Base-by-base conservation (phyloP, 1,140 invertebrate genomes). In the Proales similis region DNA sequence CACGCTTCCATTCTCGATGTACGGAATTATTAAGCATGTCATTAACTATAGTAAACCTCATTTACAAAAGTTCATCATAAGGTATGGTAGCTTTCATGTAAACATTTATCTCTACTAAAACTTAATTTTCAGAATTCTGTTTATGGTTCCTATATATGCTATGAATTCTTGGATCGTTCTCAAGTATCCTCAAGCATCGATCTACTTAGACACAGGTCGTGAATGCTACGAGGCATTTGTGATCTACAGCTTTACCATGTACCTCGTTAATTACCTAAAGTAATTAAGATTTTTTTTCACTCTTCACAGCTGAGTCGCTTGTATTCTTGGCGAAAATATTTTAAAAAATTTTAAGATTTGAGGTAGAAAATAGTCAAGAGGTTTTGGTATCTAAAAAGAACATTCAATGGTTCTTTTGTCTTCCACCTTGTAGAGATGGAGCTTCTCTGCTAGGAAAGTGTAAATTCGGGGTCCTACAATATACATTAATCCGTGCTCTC, bases 141-240 rank as follows among this genome's bases (percentile, higher is more conserved):
- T 90, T 90, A 95, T 95, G 90, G 90, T 95, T 47, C 90, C 90
- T 66, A 91, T 94, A 68, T 95, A 95, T 81, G 87, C 89, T 30
- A 72, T 90, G 9, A 92, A 93, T 83, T 88, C 90, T 65, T 80
- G 79, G 79, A 73, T 80, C 67, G 78, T 76, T 1, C 66, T 81
- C n/a, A 66, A 71, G 30, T 80, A 86, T 76, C 87, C 88, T 17
- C 78, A 83, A 67, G 82, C 84, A 65, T 87, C 87, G 17, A 89
- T 94, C 63, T 94, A 93, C 71, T 80, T 93, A 69, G 89, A 95
- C 71, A 88, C 87, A 67, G 72, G 88, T 24, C 79, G 90, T 74
- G 90, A 95, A 79, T 94, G 90, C 72, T 95, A 95, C 71, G 91
- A 95, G 78, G 80, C 80, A 5, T 94, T 91, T 81, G 90, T 93